A percentile compares a stretch with the other conserved stretches of the same genome.
Conservation (phyloP, 2,113 vertebrate species). For the Laticauda laticaudata region DNA sequence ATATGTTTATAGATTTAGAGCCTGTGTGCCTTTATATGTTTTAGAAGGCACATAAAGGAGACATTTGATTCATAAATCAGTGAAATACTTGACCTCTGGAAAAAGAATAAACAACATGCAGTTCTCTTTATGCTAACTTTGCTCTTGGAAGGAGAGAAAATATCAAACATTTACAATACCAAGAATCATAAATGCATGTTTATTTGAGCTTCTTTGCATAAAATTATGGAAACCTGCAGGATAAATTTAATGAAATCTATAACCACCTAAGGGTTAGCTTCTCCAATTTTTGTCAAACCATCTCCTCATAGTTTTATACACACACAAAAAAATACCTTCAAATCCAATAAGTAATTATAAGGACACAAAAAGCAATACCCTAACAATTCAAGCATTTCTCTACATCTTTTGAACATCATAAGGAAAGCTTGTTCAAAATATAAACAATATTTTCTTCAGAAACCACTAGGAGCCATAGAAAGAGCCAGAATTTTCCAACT, state of each 20-base stretch:
- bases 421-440: slow-evolving; percentile 13
- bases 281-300: background rate
- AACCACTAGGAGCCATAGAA: background rate
- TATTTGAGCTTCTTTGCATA: slow-evolving; percentile 16
- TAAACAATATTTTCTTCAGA: slow-evolving; percentile 4
- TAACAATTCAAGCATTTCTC: background rate
- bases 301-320: background rate
- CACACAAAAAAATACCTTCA: background rate
- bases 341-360: background rate
- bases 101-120: background rate
- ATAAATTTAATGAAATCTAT: background rate
- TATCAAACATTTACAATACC: background rate
- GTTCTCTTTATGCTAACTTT: background rate
- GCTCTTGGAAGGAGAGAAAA: background rate
- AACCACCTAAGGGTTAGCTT: background rate
- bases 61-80: background rate
- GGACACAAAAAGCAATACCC: background rate
- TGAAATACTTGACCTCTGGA: background rate
- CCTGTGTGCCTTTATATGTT: background rate
- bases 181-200: background rate
- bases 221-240: background rate
- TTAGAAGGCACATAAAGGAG: background rate
- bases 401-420: background rate
- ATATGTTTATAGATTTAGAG: background rate
- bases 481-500: slow-evolving; percentile 15